Conservation (phyloP, 2,797 vertebrate species). For the Fratercula arctica region DNA sequence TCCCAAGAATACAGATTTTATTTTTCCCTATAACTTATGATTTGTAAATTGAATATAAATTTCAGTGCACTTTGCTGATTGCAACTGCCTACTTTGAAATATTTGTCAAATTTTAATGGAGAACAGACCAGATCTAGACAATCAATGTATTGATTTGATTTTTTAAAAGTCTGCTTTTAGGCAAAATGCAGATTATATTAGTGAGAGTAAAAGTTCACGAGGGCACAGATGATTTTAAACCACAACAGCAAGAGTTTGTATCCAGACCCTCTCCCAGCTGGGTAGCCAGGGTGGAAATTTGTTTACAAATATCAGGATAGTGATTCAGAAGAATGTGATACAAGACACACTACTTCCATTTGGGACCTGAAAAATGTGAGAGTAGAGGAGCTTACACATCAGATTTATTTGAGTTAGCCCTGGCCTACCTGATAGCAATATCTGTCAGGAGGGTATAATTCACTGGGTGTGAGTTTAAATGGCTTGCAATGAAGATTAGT, state of each 20-base stretch:
- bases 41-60: slow-evolving; percentile 32
- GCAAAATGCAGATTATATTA: not conserved
- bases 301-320: not conserved
- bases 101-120: slow-evolving; percentile 39
- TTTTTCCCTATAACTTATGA: not conserved
- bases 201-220: not conserved
- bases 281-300: not conserved
- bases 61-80: slow-evolving; percentile 46
- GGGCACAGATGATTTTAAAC: not conserved
- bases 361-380: not conserved
- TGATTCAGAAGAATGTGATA: not conserved
- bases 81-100: slow-evolving; percentile 25
- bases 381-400: not conserved
- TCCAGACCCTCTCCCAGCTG: not conserved
- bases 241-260: not conserved
- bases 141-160: slow-evolving; percentile 36
- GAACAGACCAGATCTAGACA: not conserved
- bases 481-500: not conserved
- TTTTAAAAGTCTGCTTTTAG: not conserved
- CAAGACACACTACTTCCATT: not conserved
- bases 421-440: not conserved
- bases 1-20: not conserved
- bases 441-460: not conserved
- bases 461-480: not conserved
- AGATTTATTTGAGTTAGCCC: not conserved